These are phyloP conservation scores for Erythrocercus mccallii DNA, from an alignment of 2,113 vertebrate genomes.

Conservation along the genomic window DNA sequence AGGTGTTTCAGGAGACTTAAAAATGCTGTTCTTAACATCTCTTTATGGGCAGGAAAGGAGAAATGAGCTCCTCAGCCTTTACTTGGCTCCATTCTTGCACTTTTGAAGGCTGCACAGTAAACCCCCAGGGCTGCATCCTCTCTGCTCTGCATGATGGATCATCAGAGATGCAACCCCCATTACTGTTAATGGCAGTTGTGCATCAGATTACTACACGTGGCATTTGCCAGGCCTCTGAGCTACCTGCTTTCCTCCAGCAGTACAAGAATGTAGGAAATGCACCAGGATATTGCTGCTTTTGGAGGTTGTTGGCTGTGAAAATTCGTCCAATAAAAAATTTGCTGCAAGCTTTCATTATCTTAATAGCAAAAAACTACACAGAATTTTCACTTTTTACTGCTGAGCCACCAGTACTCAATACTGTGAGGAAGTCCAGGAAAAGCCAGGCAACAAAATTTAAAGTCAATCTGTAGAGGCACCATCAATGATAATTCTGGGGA, in stretches of 20 bases:
- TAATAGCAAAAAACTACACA: not conserved
- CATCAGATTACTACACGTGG: not conserved
- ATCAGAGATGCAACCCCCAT: not conserved
- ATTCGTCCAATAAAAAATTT: not conserved
- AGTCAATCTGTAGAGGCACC: not conserved
- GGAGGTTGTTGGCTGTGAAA: not conserved
- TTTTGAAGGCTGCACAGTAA: not conserved
- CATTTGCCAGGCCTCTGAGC: not conserved
- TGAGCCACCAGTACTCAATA: not conserved
- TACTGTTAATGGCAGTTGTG: conserved; percentile 40
- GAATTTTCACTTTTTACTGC: not conserved
- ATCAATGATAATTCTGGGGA: not conserved
- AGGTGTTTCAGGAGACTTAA: not conserved
- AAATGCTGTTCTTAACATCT: not conserved
- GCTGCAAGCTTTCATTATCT: not conserved
- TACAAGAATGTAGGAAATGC: not conserved
- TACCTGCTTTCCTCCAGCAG: not conserved
- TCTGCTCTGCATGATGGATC: conserved; percentile 7
- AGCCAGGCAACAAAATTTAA: not conserved
- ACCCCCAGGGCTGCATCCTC: conserved; percentile 6
- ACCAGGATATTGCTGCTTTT: not conserved
- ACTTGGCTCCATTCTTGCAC: not conserved
- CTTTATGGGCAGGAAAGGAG: not conserved
- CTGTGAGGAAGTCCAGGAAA: not conserved
- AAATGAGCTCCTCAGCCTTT: not conserved